Evolutionary conservation across 35 echinoderm and acorn worm species (phyloP).

Genomic region (Nesometra sesokonis): DNA sequence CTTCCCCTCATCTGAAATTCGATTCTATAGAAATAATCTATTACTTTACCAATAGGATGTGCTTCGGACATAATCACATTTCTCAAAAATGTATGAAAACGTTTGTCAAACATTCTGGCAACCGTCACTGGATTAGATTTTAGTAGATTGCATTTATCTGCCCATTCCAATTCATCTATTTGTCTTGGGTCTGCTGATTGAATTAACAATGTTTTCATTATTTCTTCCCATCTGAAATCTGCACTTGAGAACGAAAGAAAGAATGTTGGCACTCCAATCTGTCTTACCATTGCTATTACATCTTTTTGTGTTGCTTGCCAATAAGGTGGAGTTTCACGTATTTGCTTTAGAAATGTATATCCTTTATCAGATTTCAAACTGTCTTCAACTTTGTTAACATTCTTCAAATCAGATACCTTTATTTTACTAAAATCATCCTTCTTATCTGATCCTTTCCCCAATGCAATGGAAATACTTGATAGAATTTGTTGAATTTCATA

Average conservation of each 20-base stretch:
- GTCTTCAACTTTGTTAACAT: constrained; percentile 24
- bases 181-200: constrained; percentile 21
- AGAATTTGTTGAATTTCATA: constrained; percentile 35
- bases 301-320: constrained; percentile 57
- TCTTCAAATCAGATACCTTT: constrained; percentile 29
- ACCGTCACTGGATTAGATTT: constrained; percentile 40
- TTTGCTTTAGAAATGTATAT: constrained; percentile 52
- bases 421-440: neutral
- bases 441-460: constrained; percentile 15
- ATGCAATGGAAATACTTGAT: constrained; percentile 58
- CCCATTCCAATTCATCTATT: constrained; percentile 30
- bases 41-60: constrained; percentile 33
- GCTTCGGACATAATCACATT: constrained; percentile 38
- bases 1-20: constrained; percentile 49
- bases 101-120: constrained; percentile 68
- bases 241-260: constrained; percentile 54
- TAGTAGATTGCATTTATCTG: constrained; percentile 43
- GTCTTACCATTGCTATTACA: constrained; percentile 42
- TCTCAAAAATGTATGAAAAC: constrained; percentile 35
- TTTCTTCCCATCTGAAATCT: constrained; percentile 55
- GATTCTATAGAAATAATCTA: constrained; percentile 52
- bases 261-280: constrained; percentile 56
- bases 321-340: constrained; percentile 60
- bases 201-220: constrained; percentile 15
- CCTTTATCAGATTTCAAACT: constrained; percentile 45